phyloP scores from a whole-genome alignment of 2,797 vertebrate genomes.

The Takifugu ocellatus region DNA sequence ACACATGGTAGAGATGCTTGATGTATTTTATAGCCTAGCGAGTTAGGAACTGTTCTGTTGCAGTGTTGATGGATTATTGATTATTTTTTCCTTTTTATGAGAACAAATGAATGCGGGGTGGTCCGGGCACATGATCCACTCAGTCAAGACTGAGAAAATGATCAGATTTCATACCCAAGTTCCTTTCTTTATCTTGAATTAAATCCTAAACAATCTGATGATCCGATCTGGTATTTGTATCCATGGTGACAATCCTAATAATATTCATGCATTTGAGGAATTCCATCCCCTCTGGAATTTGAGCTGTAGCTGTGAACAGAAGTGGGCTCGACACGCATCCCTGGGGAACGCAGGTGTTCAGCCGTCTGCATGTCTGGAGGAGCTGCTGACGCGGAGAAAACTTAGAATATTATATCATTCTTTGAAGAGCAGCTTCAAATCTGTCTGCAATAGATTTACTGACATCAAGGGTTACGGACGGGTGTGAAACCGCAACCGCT shows the following conservation, averaged over 20 bases:
- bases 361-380: no score
- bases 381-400: no score
- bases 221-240: neutral
- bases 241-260: neutral
- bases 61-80: slow-evolving; percentile 25
- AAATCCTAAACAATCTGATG: slow-evolving; percentile 69
- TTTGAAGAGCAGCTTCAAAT: no score
- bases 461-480: no score
- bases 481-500: no score
- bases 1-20: slow-evolving; percentile 63
- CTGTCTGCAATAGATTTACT: no score
- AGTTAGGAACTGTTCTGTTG: slow-evolving; percentile 43
- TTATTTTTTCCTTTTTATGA: slow-evolving; percentile 12
- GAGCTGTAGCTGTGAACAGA: neutral
- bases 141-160: slow-evolving; percentile 76
- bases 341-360: neutral
- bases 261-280: neutral
- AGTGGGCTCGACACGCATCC: neutral
- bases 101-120: slow-evolving; percentile 47
- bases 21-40: slow-evolving; percentile 50
- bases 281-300: neutral
- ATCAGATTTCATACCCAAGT: slow-evolving; percentile 69
- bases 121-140: slow-evolving; percentile 54
- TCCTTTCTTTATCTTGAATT: slow-evolving; percentile 86
- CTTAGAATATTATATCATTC: no score